A percentile compares a stretch with the other conserved stretches of the same genome.
phyloP scores from a whole-genome alignment of 1,140 invertebrate genomes.

The Semibalanus balanoides region DNA sequence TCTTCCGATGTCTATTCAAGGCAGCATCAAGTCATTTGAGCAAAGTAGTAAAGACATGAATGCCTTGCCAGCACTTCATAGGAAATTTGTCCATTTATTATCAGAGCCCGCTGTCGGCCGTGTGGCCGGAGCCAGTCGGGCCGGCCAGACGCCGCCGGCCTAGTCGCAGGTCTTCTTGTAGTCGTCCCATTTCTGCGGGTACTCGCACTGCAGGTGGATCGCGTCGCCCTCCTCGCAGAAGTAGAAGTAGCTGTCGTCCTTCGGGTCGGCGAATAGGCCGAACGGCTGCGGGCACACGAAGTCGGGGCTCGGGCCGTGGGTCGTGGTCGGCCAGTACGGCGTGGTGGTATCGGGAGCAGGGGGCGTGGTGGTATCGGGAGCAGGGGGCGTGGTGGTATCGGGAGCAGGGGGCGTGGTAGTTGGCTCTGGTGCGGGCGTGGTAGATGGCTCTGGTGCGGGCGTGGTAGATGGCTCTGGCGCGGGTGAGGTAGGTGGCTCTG shows the following conservation, averaged over 20 bases:
- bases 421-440: too few relatives aligned
- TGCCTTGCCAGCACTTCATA: too few relatives aligned
- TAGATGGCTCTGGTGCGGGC: too few relatives aligned
- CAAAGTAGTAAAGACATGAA: too few relatives aligned
- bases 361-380: background rate
- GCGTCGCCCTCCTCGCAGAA: background rate
- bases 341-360: background rate
- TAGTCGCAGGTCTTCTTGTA: background rate
- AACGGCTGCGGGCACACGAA: background rate
- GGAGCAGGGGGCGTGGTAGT: background rate
- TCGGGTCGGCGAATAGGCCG: background rate
- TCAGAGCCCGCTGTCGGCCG: too few relatives aligned
- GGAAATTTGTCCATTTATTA: too few relatives aligned
- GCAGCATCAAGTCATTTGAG: too few relatives aligned
- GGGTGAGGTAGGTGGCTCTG: too few relatives aligned
- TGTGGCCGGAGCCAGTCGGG: too few relatives aligned
- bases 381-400: background rate
- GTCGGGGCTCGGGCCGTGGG: too few relatives aligned
- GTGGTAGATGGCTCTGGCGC: background rate
- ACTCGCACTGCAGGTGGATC: background rate
- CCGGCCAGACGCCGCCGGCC: too few relatives aligned
- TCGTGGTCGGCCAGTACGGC: background rate
- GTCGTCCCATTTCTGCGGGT: background rate
- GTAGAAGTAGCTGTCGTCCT: background rate
- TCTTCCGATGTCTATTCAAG: too few relatives aligned